Percentiles rank a stretch among this genome's conserved stretches.
These are phyloP conservation scores for Brachypteracias leptosomus DNA, from an alignment of 2,113 vertebrate genomes.

Conservation along the genomic window DNA sequence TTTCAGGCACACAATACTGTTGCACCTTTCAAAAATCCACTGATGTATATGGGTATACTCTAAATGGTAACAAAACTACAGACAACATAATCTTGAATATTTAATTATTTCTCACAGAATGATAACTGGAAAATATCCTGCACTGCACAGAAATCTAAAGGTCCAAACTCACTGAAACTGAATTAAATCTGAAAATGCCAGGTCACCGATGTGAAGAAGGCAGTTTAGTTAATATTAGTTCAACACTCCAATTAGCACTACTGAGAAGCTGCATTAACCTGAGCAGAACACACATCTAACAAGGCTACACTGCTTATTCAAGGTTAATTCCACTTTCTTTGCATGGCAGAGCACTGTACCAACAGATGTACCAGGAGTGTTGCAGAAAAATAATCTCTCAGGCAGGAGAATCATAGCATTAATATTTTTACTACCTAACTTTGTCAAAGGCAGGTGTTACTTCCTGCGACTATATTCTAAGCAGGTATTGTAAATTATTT, in stretches of 20 bases:
- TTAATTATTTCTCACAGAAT: background rate
- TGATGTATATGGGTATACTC: background rate
- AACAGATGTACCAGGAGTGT: background rate
- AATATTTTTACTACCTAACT: background rate
- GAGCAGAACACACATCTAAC: background rate
- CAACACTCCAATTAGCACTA: background rate
- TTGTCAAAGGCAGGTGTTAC: background rate
- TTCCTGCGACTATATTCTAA: background rate
- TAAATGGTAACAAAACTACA: background rate
- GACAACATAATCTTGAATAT: background rate
- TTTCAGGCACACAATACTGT: background rate
- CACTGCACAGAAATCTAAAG: background rate
- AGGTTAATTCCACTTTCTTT: background rate
- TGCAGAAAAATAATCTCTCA: background rate
- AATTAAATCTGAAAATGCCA: background rate
- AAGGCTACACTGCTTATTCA: background rate
- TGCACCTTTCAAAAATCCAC: background rate
- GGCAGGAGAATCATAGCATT: rapidly evolving
- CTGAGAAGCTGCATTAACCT: background rate
- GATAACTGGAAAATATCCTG: background rate
- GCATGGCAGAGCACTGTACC: background rate
- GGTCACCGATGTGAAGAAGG: background rate
- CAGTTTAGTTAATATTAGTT: background rate
- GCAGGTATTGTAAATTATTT: background rate
- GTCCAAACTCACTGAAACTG: background rate